Evolutionary conservation across 2,797 vertebrate genomes (phyloP).

Genomic region (Sebastes melanostomus): DNA sequence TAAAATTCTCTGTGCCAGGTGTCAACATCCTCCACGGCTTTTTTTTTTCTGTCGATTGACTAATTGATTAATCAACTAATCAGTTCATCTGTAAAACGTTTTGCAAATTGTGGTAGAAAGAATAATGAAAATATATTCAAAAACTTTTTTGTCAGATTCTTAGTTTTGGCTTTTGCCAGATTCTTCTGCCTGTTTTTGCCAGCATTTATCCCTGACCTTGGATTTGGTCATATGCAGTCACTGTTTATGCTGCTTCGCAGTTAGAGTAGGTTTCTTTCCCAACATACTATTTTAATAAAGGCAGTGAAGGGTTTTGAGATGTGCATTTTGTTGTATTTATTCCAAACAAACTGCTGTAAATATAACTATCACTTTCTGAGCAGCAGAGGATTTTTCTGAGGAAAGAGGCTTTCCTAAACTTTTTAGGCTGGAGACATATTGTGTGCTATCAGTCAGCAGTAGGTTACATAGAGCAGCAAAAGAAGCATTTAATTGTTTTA

Average conservation of each 20-base stretch:
- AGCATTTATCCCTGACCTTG: background rate
- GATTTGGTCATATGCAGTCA: background rate
- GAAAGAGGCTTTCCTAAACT: background rate
- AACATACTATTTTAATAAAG: background rate
- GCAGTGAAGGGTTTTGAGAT: background rate
- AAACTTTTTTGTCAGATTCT: background rate
- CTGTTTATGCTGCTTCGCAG: background rate
- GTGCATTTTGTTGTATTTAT: background rate
- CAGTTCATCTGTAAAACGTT: background rate
- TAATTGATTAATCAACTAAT: background rate
- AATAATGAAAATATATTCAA: background rate
- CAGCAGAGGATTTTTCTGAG: background rate
- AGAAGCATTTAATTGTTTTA: background rate
- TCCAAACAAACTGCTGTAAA: background rate
- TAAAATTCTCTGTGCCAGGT: no score
- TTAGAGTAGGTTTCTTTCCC: background rate
- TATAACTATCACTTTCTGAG: background rate
- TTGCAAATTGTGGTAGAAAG: background rate
- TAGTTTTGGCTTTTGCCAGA: background rate
- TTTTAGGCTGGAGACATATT: background rate
- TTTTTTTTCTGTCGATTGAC: background rate
- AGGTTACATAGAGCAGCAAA: background rate
- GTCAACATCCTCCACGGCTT: no score
- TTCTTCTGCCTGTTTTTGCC: background rate
- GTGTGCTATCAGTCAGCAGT: background rate